These are phyloP conservation scores for Drosophila malerkotliana DNA, from an alignment of 1,140 invertebrate genomes.

Conservation along the genomic window DNA sequence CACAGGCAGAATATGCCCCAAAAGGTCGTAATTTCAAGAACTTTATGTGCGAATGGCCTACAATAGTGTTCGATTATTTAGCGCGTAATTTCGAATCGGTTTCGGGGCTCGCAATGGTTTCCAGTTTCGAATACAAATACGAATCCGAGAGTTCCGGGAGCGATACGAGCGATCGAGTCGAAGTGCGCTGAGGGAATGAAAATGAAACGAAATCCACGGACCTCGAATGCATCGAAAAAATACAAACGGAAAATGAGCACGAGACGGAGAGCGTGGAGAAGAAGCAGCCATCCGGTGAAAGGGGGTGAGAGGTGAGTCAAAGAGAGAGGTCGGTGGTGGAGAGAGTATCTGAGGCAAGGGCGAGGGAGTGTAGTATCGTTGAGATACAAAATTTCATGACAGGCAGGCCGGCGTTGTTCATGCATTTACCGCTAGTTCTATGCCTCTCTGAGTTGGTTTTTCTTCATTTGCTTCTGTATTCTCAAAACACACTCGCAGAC, in stretches of 20 bases:
- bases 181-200: slow-evolving; percentile 82
- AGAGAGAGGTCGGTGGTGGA: slow-evolving; percentile 7
- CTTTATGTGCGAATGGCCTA: slow-evolving; percentile 24
- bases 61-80: slow-evolving; percentile 26
- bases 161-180: slow-evolving; percentile 74
- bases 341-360: slow-evolving; percentile 17
- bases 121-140: slow-evolving; percentile 9
- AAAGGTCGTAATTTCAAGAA: slow-evolving; percentile 43
- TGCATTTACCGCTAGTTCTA: slow-evolving; percentile 79
- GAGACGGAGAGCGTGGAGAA: slow-evolving; percentile 44
- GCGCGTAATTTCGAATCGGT: slow-evolving; percentile 31
- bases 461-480: slow-evolving; percentile 40
- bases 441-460: slow-evolving; percentile 43
- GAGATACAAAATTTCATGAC: slow-evolving; percentile 73
- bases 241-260: slow-evolving; percentile 79
- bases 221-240: slow-evolving; percentile 76
- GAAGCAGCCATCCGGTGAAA: neutral
- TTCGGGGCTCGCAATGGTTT: slow-evolving; percentile 1
- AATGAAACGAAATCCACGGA: slow-evolving; percentile 39
- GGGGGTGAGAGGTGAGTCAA: slow-evolving; percentile 32
- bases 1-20: slow-evolving; percentile 42
- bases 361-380: slow-evolving; percentile 21
- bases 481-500: slow-evolving; percentile 36
- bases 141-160: slow-evolving; percentile 41
- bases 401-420: slow-evolving; percentile 66